Evolutionary conservation across 2,888 invertebrate genomes (phyloP).

Genomic region (Heteromyza rotundicornis): DNA sequence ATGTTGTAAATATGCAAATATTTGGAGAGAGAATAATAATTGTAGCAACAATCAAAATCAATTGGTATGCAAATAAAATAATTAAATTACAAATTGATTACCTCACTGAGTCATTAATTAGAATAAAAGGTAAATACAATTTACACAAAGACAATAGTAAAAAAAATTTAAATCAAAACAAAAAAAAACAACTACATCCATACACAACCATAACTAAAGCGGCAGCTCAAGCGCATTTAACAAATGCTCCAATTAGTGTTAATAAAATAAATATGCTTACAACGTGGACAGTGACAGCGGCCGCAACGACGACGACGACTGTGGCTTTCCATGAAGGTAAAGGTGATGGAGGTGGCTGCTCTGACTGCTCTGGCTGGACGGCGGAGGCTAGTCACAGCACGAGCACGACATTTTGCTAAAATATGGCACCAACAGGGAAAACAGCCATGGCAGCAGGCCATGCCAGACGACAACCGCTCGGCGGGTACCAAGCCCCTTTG

Average conservation of each 20-base stretch:
- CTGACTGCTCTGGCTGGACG: too few species aligned
- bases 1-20: constrained; percentile 5
- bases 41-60: constrained; percentile 47
- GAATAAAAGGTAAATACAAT: constrained; percentile 25
- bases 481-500: neutral
- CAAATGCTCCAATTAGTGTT: constrained; percentile 3
- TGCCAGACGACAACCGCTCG: neutral
- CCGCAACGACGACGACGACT: neutral
- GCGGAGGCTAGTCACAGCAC: neutral
- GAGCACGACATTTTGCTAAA: neutral
- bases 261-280: constrained; percentile 25
- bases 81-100: constrained; percentile 59
- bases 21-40: neutral
- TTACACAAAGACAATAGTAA: neutral
- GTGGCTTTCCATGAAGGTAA: too few species aligned
- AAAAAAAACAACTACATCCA: neutral
- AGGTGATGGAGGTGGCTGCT: too few species aligned
- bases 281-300: neutral
- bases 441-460: neutral
- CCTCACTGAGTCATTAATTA: constrained; percentile 55
- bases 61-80: constrained; percentile 55
- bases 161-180: neutral
- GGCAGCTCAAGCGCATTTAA: neutral
- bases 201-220: neutral
- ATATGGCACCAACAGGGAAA: neutral